Conservation (phyloP, 2,113 vertebrate species). For the Prunella fulvescens region DNA sequence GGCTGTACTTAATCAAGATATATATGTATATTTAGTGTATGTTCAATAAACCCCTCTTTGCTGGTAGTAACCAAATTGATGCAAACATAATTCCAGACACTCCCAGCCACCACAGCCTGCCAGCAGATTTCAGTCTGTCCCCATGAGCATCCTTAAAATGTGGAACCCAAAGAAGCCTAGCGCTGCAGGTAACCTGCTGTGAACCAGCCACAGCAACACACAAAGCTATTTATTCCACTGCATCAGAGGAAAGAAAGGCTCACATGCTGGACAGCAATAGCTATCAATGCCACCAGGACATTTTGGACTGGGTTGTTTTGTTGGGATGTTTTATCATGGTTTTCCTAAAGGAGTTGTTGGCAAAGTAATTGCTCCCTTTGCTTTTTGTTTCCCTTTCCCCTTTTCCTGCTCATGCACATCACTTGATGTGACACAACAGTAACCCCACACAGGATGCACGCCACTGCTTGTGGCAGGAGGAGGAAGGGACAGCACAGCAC, state of each 20-base stretch:
- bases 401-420: not conserved
- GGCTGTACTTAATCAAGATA: not conserved
- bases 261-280: not conserved
- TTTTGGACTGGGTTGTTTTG: not conserved
- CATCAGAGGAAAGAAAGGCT: not conserved
- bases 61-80: not conserved
- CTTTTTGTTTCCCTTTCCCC: not conserved
- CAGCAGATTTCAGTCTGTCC: not conserved
- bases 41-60: not conserved
- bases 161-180: not conserved
- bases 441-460: constrained; percentile 25
- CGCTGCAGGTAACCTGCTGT: not conserved
- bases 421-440: not conserved
- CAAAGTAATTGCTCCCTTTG: not conserved
- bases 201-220: not conserved
- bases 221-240: not conserved
- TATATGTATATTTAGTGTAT: not conserved
- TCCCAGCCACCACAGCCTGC: not conserved
- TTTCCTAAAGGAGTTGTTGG: not conserved
- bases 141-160: not conserved
- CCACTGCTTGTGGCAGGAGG: not conserved
- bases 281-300: not conserved
- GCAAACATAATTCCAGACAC: not conserved
- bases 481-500: not conserved
- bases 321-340: not conserved